Conservation (phyloP, 2,797 vertebrate species). For the Morus bassanus region DNA sequence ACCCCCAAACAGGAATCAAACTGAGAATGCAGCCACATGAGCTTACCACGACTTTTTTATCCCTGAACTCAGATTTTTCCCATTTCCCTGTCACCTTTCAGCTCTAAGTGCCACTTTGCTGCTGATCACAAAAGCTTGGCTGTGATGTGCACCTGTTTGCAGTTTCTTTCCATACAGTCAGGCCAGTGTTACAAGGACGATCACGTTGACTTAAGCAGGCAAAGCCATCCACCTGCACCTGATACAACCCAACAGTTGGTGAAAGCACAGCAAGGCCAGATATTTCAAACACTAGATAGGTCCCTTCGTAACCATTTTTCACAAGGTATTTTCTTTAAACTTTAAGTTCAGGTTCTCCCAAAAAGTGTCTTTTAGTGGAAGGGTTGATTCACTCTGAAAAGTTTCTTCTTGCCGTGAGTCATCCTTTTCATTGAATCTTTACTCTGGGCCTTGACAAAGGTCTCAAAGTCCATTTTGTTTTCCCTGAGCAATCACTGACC, state of each 20-base stretch:
- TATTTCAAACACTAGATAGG: not conserved
- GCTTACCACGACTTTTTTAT: not conserved
- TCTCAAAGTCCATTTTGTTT: not conserved
- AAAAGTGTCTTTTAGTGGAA: not conserved
- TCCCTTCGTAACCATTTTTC: not conserved
- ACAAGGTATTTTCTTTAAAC: not conserved
- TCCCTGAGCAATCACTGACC: not conserved
- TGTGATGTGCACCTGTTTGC: not conserved
- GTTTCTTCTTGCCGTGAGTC: not conserved
- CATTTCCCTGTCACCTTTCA: not conserved
- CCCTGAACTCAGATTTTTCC: not conserved
- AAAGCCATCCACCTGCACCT: not conserved
- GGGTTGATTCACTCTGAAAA: not conserved
- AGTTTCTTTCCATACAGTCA: not conserved
- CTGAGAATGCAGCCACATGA: not conserved
- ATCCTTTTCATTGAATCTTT: not conserved
- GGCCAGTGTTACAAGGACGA: not conserved
- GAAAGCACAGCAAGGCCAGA: not conserved
- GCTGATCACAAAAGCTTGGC: fast-evolving
- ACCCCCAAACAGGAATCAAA: not conserved
- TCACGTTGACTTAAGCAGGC: not conserved
- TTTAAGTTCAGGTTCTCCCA: not conserved
- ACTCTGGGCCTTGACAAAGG: not conserved
- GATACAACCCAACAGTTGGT: not conserved
- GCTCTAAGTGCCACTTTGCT: not conserved